phyloP scores from a whole-genome alignment of 2,113 vertebrate genomes.

The Scomber scombrus region DNA sequence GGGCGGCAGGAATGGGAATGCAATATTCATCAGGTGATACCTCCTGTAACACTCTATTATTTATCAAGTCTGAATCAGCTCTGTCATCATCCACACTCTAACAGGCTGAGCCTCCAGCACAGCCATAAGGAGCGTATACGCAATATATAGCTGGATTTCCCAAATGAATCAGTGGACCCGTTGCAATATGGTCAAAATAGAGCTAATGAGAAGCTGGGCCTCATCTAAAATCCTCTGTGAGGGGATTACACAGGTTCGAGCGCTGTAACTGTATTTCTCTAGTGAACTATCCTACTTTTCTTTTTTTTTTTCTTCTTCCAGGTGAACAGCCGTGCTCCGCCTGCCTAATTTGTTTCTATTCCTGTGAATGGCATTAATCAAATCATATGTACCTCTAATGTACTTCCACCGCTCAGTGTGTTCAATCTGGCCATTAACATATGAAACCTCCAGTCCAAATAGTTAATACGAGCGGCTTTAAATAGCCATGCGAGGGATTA shows the following conservation, averaged over 20 bases:
- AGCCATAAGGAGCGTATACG: slow-evolving; percentile 57
- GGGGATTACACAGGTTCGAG: slow-evolving; percentile 54
- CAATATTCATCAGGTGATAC: slow-evolving; percentile 80
- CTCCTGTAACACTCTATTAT: slow-evolving; percentile 78
- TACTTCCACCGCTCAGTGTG: slow-evolving; percentile 45
- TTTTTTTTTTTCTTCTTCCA: slow-evolving; percentile 3
- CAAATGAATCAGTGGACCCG: slow-evolving; percentile 64
- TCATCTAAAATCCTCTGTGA: slow-evolving; percentile 53
- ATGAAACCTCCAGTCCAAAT: slow-evolving; percentile 77
- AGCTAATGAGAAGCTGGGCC: slow-evolving; percentile 70
- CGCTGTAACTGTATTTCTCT: slow-evolving; percentile 63
- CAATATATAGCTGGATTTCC: slow-evolving; percentile 71
- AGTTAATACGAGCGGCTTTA: slow-evolving; percentile 75
- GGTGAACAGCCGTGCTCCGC: slow-evolving; percentile 37
- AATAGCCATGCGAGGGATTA: slow-evolving; percentile 79
- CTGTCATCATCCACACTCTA: slow-evolving; percentile 75
- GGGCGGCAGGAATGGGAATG: slow-evolving; percentile 59
- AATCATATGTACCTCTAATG: slow-evolving; percentile 64
- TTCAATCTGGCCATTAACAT: slow-evolving; percentile 70
- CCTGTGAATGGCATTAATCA: slow-evolving; percentile 71
- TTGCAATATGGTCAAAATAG: slow-evolving; percentile 66
- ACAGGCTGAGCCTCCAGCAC: slow-evolving; percentile 71
- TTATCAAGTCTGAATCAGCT: slow-evolving; percentile 78
- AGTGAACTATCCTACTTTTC: slow-evolving; percentile 19
- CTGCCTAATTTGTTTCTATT: slow-evolving; percentile 64